phyloP scores from a whole-genome alignment of 2,797 vertebrate species.

The Pangasius krempfi region DNA sequence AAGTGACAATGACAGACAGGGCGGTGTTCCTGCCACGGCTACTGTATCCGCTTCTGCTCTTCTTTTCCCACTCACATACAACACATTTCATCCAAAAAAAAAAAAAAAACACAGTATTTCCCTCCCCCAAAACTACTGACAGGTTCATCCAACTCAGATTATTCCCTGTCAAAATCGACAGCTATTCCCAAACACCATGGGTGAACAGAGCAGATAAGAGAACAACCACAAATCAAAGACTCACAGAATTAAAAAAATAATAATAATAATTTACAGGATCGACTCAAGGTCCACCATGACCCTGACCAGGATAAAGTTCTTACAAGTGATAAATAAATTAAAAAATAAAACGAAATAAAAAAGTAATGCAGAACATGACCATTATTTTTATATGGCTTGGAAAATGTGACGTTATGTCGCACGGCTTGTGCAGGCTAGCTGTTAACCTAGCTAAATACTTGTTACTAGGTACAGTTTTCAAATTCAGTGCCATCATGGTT shows the following conservation, averaged over 20 bases:
- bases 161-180: conserved; percentile 5
- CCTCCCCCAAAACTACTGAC: not conserved
- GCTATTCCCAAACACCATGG: not conserved
- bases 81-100: not conserved
- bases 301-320: not conserved
- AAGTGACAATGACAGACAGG: conserved; percentile 40
- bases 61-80: conserved; percentile 13
- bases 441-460: not conserved
- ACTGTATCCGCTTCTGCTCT: conserved; percentile 24
- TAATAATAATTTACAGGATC: not conserved
- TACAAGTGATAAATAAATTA: not conserved
- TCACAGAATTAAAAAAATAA: not conserved
- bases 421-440: not conserved
- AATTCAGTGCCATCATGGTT: not conserved
- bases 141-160: conserved; percentile 11
- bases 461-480: not conserved
- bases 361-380: not conserved
- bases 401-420: not conserved
- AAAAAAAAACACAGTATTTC: not conserved
- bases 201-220: not conserved
- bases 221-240: not conserved
- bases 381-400: not conserved
- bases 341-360: not conserved
- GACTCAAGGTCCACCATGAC: not conserved
- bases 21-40: not conserved